phyloP scores from a whole-genome alignment of 2,888 invertebrate species.

The Rhagonycha lutea region DNA sequence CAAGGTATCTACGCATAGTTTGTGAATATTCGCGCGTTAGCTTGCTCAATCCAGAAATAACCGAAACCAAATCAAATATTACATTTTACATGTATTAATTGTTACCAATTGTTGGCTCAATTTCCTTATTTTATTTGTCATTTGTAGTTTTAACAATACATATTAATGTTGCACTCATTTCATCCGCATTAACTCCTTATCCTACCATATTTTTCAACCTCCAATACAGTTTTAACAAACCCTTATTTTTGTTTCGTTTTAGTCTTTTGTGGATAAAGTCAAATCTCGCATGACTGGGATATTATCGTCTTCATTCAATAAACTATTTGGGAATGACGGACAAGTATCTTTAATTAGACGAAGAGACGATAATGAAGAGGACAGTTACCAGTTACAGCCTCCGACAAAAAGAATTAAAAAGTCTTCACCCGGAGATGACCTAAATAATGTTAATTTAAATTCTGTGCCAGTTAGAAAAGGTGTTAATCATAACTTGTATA shows the following conservation, averaged over 20 bases:
- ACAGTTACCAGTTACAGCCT: conserved; percentile 56
- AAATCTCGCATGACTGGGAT: conserved; percentile 66
- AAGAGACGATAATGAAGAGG: conserved; percentile 52
- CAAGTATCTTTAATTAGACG: conserved; percentile 44
- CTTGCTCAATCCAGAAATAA: conserved; percentile 49
- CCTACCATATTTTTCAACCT: not conserved
- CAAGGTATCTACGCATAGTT: conserved; percentile 47
- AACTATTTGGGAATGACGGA: conserved; percentile 56
- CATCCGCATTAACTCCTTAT: not conserved
- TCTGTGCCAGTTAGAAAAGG: not conserved
- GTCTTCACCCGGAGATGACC: conserved; percentile 25
- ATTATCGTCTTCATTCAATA: conserved; percentile 63
- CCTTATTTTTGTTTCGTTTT: conserved; percentile 45
- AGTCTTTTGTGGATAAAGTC: conserved; percentile 74
- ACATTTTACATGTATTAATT: not conserved
- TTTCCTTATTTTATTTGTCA: not conserved
- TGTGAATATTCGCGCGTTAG: conserved; percentile 49
- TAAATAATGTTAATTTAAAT: not conserved
- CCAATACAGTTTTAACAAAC: not conserved
- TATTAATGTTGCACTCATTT: not conserved
- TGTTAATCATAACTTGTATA: not conserved
- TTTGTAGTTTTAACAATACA: not conserved
- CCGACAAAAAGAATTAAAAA: conserved; percentile 55
- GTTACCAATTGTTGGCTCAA: not conserved
- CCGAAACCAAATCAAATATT: conserved; percentile 8